phyloP scores from a whole-genome alignment of 1,140 invertebrate species.

The Hesperophylax magnus region DNA sequence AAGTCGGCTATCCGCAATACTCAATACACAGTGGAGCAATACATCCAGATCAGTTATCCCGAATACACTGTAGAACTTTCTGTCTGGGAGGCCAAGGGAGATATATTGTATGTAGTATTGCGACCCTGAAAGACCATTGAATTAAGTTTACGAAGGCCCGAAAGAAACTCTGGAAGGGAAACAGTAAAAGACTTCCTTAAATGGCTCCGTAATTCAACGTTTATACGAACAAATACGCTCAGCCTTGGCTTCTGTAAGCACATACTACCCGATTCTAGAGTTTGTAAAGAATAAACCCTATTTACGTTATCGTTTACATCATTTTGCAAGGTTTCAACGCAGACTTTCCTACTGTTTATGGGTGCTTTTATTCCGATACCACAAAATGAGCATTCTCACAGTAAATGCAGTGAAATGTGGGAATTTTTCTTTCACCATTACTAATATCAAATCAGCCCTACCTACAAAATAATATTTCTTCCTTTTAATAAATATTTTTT shows the following conservation, averaged over 20 bases:
- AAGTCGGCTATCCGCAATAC: slow-evolving; percentile 3
- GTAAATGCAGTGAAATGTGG: too few species aligned
- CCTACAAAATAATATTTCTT: too few species aligned
- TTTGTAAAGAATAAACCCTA: slow-evolving; percentile 15
- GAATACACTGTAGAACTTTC: background rate
- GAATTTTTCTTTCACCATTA: too few species aligned
- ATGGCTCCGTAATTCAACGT: slow-evolving; percentile 33
- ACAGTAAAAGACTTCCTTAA: slow-evolving; percentile 35
- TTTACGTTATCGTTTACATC: slow-evolving; percentile 9
- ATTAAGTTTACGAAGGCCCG: slow-evolving; percentile 30
- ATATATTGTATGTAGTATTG: slow-evolving; percentile 31
- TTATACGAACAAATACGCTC: slow-evolving; percentile 33
- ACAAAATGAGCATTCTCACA: too few species aligned
- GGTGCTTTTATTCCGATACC: too few species aligned
- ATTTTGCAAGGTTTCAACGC: slow-evolving; percentile 1
- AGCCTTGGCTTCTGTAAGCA: slow-evolving; percentile 4
- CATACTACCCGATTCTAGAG: background rate
- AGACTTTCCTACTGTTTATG: background rate
- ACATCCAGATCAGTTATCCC: background rate
- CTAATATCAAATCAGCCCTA: background rate
- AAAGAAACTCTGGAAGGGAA: slow-evolving; percentile 34
- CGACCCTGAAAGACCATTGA: slow-evolving; percentile 22
- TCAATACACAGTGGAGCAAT: slow-evolving; percentile 5
- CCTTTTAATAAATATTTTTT: too few species aligned
- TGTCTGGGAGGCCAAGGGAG: background rate